Conservation (phyloP, 30 jellyfish, hydroid and myxozoan genomes). For the Pseudorhiza aurosa region DNA sequence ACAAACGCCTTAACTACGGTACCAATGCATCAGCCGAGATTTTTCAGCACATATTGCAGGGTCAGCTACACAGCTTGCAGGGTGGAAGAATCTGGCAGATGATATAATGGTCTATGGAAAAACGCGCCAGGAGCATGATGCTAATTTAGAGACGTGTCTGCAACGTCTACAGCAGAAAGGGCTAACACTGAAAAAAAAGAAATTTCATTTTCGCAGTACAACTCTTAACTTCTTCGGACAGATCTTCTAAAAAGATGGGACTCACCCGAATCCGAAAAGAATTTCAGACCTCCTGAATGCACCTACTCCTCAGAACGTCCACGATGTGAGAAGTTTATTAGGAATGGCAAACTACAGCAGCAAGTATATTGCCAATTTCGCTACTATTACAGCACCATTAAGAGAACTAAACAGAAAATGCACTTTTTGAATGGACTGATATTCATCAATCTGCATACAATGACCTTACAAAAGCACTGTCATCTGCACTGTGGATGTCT, state of each 20-base stretch:
- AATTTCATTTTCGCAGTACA: no score
- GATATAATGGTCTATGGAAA: conserved; percentile 46
- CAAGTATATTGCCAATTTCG: conserved; percentile 21
- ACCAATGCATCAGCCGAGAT: conserved; percentile 18
- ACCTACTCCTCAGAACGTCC: conserved; percentile 16
- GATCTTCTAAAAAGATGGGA: conserved; percentile 31
- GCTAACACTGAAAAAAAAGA: no score
- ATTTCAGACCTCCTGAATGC: conserved; percentile 14
- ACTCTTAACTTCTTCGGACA: conserved; percentile 59
- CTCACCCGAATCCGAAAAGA: conserved; percentile 39
- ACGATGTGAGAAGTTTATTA: conserved; percentile 41
- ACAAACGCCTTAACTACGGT: not conserved
- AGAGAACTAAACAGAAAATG: conserved; percentile 35
- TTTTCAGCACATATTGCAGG: conserved; percentile 36
- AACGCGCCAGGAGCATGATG: conserved; percentile 55
- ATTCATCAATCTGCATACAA: conserved; percentile 19
- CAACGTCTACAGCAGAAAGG: not conserved
- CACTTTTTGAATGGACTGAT: conserved; percentile 10
- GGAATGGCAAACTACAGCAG: conserved; percentile 55
- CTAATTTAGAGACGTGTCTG: conserved; percentile 14
- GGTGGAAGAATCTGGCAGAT: conserved; percentile 35
- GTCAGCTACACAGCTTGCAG: conserved; percentile 3
- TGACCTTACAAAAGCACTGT: conserved; percentile 9
- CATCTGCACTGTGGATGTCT: conserved; percentile 35
- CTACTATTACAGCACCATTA: conserved; percentile 41